phyloP scores from a whole-genome alignment of 2,113 vertebrate genomes.

The Dolichotis patagonum region DNA sequence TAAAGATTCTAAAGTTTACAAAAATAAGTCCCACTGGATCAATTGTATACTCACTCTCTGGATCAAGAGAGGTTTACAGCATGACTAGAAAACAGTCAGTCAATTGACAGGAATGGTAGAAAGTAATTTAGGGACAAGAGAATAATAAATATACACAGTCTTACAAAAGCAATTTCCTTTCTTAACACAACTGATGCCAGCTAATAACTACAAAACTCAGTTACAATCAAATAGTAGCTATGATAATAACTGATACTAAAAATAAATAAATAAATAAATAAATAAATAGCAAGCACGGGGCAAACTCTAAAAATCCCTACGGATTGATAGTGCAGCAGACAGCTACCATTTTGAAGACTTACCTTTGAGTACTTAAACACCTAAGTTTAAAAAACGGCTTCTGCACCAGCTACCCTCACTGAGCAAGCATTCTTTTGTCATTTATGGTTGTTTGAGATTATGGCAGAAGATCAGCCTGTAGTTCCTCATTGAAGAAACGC shows the following conservation, averaged over 20 bases:
- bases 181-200: neutral
- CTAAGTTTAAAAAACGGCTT: conserved; percentile 93
- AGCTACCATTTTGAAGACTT: conserved; percentile 77
- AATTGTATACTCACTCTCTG: neutral
- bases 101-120: conserved; percentile 36
- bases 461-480: conserved; percentile 99
- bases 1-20: conserved; percentile 26
- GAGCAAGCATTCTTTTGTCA: conserved; percentile 92
- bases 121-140: conserved; percentile 58
- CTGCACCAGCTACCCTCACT: conserved; percentile 95
- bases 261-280: neutral
- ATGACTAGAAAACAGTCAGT: conserved; percentile 16
- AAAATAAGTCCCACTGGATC: conserved; percentile 9
- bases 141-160: conserved; percentile 19
- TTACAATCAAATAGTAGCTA: conserved; percentile 52
- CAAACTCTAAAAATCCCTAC: conserved; percentile 30
- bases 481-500: conserved; percentile 99
- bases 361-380: conserved; percentile 97
- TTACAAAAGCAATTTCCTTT: conserved; percentile 44
- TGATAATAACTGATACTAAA: neutral
- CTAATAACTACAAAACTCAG: conserved; percentile 53
- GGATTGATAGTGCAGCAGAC: neutral
- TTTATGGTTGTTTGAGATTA: conserved; percentile 99
- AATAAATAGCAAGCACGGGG: neutral
- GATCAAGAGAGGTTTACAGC: neutral